A percentile compares a stretch with the other conserved stretches of the same genome.
phyloP scores from a whole-genome alignment of 2,113 vertebrate species.

The Nerophis lumbriciformis region DNA sequence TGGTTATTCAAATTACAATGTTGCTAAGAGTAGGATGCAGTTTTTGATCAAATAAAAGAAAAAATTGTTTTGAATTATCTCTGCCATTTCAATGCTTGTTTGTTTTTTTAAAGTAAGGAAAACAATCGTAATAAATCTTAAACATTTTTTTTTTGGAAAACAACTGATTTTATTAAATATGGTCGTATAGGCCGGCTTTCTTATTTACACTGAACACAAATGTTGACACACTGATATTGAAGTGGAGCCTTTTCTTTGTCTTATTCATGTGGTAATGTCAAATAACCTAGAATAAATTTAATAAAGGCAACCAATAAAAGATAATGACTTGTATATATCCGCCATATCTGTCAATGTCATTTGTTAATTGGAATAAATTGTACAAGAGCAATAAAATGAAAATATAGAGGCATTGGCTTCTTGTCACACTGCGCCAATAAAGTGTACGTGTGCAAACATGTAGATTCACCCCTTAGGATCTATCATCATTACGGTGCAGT shows the following conservation, averaged over 20 bases:
- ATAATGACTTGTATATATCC: constrained; percentile 1
- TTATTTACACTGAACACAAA: background rate
- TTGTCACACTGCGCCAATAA: background rate
- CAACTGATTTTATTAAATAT: no score
- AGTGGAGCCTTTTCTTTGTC: background rate
- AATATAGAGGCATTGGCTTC: background rate
- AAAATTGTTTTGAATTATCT: no score
- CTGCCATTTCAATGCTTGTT: no score
- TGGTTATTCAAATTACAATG: no score
- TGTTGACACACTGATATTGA: background rate
- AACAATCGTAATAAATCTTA: no score
- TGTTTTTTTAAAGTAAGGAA: no score
- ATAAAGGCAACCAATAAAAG: background rate
- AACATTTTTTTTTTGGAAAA: no score
- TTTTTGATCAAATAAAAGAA: no score
- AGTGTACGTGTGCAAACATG: background rate
- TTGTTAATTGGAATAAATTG: background rate
- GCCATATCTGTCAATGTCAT: constrained; percentile 3
- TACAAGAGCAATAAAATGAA: background rate
- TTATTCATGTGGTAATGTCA: background rate
- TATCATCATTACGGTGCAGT: constrained; percentile 14
- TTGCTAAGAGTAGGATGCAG: no score
- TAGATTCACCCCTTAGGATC: constrained; percentile 9
- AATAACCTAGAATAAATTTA: background rate
- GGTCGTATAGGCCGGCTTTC: background rate